These are phyloP conservation scores for Cisticola juncidis DNA, from an alignment of 2,113 vertebrate species.

Conservation along the genomic window DNA sequence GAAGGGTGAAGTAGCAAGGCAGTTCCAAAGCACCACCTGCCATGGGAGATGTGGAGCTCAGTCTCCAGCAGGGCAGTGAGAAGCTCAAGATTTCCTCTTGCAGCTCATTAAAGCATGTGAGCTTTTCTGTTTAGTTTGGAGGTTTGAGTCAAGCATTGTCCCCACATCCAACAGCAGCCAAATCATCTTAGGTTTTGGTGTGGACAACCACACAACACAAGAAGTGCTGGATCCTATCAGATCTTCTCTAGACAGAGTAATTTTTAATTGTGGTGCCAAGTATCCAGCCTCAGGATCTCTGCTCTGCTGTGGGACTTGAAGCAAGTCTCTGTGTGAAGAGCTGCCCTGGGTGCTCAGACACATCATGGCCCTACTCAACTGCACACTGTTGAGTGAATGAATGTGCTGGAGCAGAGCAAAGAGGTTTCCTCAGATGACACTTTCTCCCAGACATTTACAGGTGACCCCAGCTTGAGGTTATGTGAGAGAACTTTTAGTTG, in stretches of 20 bases:
- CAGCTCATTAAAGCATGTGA: neutral
- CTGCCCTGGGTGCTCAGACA: neutral
- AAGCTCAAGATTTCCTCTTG: neutral
- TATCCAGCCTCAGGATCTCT: neutral
- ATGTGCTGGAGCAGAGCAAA: neutral
- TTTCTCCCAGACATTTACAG: neutral
- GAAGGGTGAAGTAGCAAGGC: neutral
- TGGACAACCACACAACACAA: neutral
- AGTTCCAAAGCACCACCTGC: neutral
- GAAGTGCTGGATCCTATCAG: neutral
- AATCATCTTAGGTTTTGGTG: neutral
- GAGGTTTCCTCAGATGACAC: neutral
- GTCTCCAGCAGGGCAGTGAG: neutral
- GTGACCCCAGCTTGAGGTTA: neutral
- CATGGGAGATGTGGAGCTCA: neutral
- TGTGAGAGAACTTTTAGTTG: neutral
- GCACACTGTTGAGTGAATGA: neutral
- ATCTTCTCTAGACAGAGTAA: neutral
- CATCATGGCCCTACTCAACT: neutral
- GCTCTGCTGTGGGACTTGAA: neutral
- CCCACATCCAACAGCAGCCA: neutral
- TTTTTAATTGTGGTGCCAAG: neutral
- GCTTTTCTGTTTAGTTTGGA: neutral
- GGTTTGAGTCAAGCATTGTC: neutral
- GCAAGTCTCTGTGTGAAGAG: neutral